phyloP scores from a whole-genome alignment of 2,113 vertebrate genomes.

The Cavia aperea region DNA sequence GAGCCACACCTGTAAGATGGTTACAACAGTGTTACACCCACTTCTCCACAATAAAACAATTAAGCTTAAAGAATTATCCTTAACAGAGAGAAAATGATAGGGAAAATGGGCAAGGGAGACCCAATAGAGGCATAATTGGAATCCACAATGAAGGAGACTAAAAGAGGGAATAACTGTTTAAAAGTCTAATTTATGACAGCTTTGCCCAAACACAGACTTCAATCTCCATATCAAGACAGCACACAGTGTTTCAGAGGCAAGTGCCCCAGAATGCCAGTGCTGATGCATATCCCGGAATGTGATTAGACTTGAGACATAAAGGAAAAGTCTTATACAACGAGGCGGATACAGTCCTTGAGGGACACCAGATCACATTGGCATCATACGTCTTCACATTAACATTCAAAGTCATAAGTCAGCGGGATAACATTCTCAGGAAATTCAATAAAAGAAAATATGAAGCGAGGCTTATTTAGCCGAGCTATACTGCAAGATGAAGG shows the following conservation, averaged over 20 bases:
- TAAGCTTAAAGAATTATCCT: not conserved
- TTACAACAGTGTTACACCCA: not conserved
- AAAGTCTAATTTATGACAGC: not conserved
- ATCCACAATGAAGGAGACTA: not conserved
- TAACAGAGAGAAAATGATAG: not conserved
- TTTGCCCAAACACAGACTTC: not conserved
- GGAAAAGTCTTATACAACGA: not conserved
- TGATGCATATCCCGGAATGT: not conserved
- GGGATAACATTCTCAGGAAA: slow-evolving; percentile 1
- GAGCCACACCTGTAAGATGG: not conserved
- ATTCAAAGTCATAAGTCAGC: slow-evolving; percentile 31
- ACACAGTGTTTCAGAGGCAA: slow-evolving; percentile 1
- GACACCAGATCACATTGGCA: slow-evolving; percentile 9
- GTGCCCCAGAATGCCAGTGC: not conserved
- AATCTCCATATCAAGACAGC: not conserved
- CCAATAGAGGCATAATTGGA: not conserved
- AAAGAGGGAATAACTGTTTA: not conserved
- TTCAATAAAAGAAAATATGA: not conserved
- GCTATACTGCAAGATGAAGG: not conserved
- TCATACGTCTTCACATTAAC: not conserved
- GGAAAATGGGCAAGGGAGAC: not conserved
- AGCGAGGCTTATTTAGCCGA: not conserved
- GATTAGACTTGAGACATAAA: not conserved
- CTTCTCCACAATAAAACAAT: not conserved
- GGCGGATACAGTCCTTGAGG: slow-evolving; percentile 18